phyloP scores from a whole-genome alignment of 1,140 invertebrate species.

The Drosophila pallidifrons region DNA sequence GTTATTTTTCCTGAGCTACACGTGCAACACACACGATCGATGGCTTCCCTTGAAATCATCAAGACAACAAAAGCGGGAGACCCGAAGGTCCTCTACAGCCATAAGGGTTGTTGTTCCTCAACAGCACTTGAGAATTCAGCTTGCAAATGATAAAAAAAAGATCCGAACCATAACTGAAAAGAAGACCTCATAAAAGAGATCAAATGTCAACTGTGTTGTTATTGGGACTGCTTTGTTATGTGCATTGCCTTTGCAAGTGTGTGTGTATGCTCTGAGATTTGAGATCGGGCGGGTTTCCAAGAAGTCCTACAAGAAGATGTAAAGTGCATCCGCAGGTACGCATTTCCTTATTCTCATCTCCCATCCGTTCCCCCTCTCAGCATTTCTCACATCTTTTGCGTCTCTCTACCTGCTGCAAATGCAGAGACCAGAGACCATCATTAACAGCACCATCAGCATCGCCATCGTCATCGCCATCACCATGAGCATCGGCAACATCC shows the following conservation, averaged over 20 bases:
- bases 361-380: constrained; percentile 17
- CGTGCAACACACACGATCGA: constrained; percentile 40
- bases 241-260: constrained; percentile 42
- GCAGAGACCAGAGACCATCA: constrained; percentile 42
- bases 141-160: constrained; percentile 33
- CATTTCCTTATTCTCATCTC: constrained; percentile 69
- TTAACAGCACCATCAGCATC: constrained; percentile 33
- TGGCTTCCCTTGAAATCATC: constrained; percentile 27
- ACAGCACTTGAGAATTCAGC: constrained; percentile 38
- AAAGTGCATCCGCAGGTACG: constrained; percentile 71
- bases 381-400: background rate
- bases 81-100: constrained; percentile 1
- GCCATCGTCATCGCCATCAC: constrained; percentile 13
- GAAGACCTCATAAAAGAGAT: constrained; percentile 79
- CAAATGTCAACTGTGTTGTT: constrained; percentile 68
- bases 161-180: constrained; percentile 12
- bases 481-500: constrained; percentile 13
- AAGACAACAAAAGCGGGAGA: constrained; percentile 6
- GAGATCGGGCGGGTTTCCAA: constrained; percentile 56
- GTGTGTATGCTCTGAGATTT: constrained; percentile 15
- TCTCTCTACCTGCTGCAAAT: constrained; percentile 61
- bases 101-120: constrained; percentile 49
- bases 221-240: constrained; percentile 36
- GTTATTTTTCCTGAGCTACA: constrained; percentile 1
- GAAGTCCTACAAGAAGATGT: constrained; percentile 79